Evolutionary conservation across 2,888 invertebrate genomes (phyloP), one percentile per base, ranked within the genome.

Genomic region (Leptopterna dolabrata): DNA sequence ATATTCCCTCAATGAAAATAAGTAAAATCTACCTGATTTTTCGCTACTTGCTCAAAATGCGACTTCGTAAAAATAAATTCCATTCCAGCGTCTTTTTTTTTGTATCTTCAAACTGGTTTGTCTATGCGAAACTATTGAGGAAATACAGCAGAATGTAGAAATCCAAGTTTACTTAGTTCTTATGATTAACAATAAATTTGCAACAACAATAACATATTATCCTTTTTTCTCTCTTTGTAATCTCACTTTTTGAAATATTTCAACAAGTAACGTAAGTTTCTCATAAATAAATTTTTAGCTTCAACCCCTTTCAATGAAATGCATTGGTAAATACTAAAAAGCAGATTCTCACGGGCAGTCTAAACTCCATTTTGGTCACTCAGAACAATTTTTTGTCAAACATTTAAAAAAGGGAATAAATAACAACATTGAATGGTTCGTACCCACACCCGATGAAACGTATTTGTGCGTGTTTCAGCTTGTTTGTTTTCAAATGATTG

Each of bases 181-280:
- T 89, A 89, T 87, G 88, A 88, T 89, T 88, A 89, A 89, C 88
- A 89, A 89, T 89, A 89, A 89, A 88, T 87, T 89, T 88, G 88
- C 88, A 89, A 89, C 88, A 89, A 89, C 88, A 89, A 89, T 89
- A 89, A 89, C 88, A 88, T 88, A 88, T 86, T 87, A 83, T 85
- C 76, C 47, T 84, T 88, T 76, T 87, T 87, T 47, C 78, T 81
- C 71, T 76, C 41, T 29, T 82, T 30, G 82, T 71, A 80, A 63
- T 87, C 81, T 88, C 86, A 86, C 82, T 88, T 87, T 87, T 86
- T 88, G 82, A 86, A 87, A 82, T 88, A 85, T 41, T 85, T 85
- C 85, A 88, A 81, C 80, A 87, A 88, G 84, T 87, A 89, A 89
- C 85, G 36, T 70, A 87, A 71, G 73, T 85, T 43, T 80, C 43